Conservation (phyloP, 2,797 vertebrate species). For the Xiphophorus birchmanni region DNA sequence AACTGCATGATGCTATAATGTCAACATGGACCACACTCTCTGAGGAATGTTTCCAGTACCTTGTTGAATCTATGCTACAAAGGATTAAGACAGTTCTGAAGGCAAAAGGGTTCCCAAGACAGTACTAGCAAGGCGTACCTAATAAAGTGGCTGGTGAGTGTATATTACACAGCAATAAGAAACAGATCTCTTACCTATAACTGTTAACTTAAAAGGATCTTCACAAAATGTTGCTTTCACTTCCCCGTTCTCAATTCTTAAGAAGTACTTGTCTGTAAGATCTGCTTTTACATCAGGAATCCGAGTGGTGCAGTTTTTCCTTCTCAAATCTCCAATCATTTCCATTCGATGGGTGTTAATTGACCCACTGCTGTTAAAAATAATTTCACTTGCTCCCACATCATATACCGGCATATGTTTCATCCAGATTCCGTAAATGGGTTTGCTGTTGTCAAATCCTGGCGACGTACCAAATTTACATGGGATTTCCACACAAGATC, state of each 20-base stretch:
- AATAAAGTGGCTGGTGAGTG: too few species aligned
- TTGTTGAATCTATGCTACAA: slow-evolving; percentile 1
- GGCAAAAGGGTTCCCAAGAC: not conserved
- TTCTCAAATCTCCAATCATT: not conserved
- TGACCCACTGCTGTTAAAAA: not conserved
- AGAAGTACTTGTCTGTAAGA: not conserved
- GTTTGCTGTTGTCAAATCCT: not conserved
- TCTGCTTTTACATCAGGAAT: not conserved
- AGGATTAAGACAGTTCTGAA: not conserved
- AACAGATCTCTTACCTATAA: not conserved
- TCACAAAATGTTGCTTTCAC: not conserved
- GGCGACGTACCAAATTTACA: not conserved
- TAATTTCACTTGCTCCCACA: too few species aligned
- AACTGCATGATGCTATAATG: slow-evolving; percentile 47
- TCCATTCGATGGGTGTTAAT: not conserved
- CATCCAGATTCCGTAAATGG: not conserved
- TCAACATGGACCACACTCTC: slow-evolving; percentile 12
- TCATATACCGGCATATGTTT: accelerated
- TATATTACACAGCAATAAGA: not conserved
- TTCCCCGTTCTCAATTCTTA: not conserved
- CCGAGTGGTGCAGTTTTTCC: not conserved
- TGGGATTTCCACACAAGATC: slow-evolving; percentile 1
- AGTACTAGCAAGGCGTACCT: too few species aligned
- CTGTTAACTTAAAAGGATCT: not conserved
- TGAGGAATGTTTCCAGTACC: slow-evolving; percentile 14